Evolutionary conservation across 2,888 invertebrate species (phyloP), one percentile per base, ranked within the genome.

Genomic region (Caenorhabditis angaria): DNA sequence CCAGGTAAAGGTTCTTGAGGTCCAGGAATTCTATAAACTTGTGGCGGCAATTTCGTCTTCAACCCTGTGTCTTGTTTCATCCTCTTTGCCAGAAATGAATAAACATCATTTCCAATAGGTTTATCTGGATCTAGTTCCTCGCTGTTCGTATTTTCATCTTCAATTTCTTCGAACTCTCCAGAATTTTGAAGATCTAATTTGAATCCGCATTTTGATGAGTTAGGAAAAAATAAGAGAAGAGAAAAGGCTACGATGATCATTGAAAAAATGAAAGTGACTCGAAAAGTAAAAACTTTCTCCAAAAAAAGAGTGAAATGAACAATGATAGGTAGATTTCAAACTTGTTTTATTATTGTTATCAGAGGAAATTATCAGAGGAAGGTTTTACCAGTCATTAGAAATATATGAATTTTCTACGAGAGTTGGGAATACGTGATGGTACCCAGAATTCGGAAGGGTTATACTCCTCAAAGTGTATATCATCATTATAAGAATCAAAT

Each of bases 1-100:
- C 83, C 83, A 5, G 83, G 83, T 0, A 83, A 62, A 1, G 83
- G 83, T 28, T 82, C 80, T 53, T 82, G 82, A 1, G 82, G 82
- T 48, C 83, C 82, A 72, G 70, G 60, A 70, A 70, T 80, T 53
- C 59, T 76, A 51, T 80, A 80, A 22, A 70, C 61, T 14, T 55
- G 61, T 0, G 80, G 67, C 12, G 61, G 50, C 4, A 68, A 70
- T 51, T 60, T 54, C 61, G 76, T 77, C 56, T 76, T 76, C 61
- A 51, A 50, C 29, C 70, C 70, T 20, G 77, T 75, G 18, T 78
- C 78, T 25, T 81, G 77, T 47, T 80, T 73, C 80, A 82, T 77
- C 54, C 81, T 41, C 18, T 74, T 76, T 47, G 75, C 73, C 10
- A 82, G 74, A 61, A 77, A 81, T n/a, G 65, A 65, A 65, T 78